Evolutionary conservation across 35 echinoderm and acorn worm genomes (phyloP).

Genomic region (Lytechinus pictus): DNA sequence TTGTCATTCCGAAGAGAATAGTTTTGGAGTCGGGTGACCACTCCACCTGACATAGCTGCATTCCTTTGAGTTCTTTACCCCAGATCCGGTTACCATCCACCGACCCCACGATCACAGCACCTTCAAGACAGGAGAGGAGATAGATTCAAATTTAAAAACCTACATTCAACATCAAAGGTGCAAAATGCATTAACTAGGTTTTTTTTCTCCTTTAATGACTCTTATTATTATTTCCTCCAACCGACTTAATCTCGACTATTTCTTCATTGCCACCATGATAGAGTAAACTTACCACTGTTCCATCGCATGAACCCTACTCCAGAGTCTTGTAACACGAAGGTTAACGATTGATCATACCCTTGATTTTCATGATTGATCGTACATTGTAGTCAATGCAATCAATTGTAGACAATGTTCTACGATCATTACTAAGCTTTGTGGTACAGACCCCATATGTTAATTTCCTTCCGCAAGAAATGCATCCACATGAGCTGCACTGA

Average conservation of each 20-base stretch:
- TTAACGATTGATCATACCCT: no score
- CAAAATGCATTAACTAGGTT: neutral
- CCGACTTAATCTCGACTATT: neutral
- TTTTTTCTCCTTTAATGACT: neutral
- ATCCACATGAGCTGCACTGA: no score
- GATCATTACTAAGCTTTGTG: no score
- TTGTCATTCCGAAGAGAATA: slow-evolving; percentile 97
- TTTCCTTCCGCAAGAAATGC: no score
- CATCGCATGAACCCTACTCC: no score
- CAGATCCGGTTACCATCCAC: slow-evolving; percentile 98
- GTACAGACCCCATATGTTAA: no score
- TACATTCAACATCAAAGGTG: neutral
- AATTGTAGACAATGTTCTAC: no score
- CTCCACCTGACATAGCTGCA: slow-evolving; percentile 87
- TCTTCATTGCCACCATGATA: neutral
- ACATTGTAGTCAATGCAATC: no score
- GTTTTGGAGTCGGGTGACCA: slow-evolving; percentile 94
- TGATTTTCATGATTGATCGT: no score
- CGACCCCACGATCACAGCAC: slow-evolving; percentile 97
- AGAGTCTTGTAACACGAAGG: no score
- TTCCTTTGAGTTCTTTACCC: slow-evolving; percentile 93
- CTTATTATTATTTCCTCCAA: neutral
- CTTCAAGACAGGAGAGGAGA: slow-evolving; percentile 10
- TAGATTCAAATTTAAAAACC: neutral
- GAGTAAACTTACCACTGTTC: no score